Percentiles rank a stretch among this genome's conserved stretches.
Evolutionary conservation across 2,888 invertebrate genomes (phyloP).

Genomic region (Cabera pusaria): DNA sequence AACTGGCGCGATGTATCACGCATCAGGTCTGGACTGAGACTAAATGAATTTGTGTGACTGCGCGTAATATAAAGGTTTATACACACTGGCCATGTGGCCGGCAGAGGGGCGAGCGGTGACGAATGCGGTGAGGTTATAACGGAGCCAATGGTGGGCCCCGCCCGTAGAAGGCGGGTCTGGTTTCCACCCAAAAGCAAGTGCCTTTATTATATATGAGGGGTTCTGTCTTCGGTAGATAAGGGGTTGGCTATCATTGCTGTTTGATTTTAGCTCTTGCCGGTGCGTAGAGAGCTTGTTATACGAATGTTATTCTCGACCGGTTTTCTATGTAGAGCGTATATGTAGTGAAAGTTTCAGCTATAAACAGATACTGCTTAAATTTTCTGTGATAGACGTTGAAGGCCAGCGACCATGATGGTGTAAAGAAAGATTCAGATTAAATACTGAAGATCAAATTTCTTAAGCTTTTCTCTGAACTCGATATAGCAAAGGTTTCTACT

Average conservation of each 20-base stretch:
- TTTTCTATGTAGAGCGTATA: too few species aligned
- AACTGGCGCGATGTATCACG: constrained; percentile 66
- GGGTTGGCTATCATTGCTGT: constrained; percentile 52
- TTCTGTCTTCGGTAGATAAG: constrained; percentile 49
- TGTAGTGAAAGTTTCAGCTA: constrained; percentile 5
- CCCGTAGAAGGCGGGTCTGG: constrained; percentile 52
- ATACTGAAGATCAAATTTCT: too few species aligned
- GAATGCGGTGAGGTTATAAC: constrained; percentile 59
- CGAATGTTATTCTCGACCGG: not conserved
- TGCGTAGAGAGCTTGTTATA: constrained; percentile 19
- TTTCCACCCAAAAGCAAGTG: constrained; percentile 56
- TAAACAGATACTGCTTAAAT: not conserved
- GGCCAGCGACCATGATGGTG: too few species aligned
- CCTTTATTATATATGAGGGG: constrained; percentile 58
- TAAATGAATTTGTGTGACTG: constrained; percentile 72
- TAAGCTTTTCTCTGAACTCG: not conserved
- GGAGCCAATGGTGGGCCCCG: constrained; percentile 57
- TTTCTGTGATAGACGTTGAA: too few species aligned
- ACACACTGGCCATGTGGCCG: constrained; percentile 57
- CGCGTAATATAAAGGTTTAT: constrained; percentile 75
- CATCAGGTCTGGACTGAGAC: constrained; percentile 74
- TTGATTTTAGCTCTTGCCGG: constrained; percentile 31
- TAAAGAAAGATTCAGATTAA: too few species aligned
- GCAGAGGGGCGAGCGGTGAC: constrained; percentile 60
- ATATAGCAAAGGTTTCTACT: not conserved